Base-by-base conservation (phyloP, 2,113 vertebrate genomes). In the Microcebus griseorufus region DNA sequence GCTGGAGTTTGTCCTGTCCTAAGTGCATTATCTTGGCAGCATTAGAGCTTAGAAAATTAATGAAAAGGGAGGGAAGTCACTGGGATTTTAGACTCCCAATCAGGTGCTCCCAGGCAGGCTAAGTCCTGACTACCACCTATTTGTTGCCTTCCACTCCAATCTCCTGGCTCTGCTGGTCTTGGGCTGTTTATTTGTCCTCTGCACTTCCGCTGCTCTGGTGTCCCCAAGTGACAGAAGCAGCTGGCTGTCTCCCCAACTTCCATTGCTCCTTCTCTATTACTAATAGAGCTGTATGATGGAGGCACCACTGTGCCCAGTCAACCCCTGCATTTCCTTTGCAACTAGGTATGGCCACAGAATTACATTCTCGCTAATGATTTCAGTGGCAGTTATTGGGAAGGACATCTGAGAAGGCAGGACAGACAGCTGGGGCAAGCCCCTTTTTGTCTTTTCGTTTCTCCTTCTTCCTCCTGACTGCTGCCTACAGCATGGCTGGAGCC, bases 11-110 rank as follows among this genome's bases (percentile, higher is more conserved):
- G 17, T 29, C 37, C 37, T 58, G 2, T 76, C 18, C 37, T 75
- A 8, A 55, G 93, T 72, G 1, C 76, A 42, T 4, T 42, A 55
- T 94, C 87, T 76, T 48, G 11, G 88, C 62, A 82, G 45, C 14
- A 8, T 20, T 27, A 88, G 89, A n/a, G 79, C 82, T 91, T 70
- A 88, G 78, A 82, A 96, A 94, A 78, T 89, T 95, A 55, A 83
- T 37, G 88, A 91, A 96, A 96, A 65, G 76, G 83, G 82, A 96
- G 69, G 90, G 55, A 88, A 97, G 69, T 93, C 65, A 14, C 29
- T n/a, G 58, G 64, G 42, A 96, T 69, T 93, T 96, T 23, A 86
- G 95, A 32, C 83, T 97, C 78, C 51, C 86, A 73, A 0, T 29
- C 45, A 80, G 78, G 75, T 82, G 29, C 65, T 72, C 0, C 45